phyloP scores from a whole-genome alignment of 2,888 invertebrate genomes.

The Salticus scenicus region DNA sequence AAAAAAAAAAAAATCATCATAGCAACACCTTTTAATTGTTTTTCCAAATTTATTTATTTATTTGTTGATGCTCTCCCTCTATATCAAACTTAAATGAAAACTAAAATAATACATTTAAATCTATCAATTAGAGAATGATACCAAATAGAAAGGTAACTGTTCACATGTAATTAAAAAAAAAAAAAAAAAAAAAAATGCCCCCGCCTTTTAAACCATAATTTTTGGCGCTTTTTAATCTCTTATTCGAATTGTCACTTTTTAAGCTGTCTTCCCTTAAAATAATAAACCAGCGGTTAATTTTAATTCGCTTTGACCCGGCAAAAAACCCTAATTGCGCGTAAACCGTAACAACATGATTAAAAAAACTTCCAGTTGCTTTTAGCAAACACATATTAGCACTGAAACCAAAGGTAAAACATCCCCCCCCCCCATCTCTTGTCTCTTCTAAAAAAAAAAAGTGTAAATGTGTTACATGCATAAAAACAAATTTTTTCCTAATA shows the following conservation, averaged over 20 bases:
- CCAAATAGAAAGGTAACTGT: background rate
- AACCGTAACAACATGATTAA: constrained; percentile 41
- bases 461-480: constrained; percentile 23
- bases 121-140: background rate
- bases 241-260: constrained; percentile 15
- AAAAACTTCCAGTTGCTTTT: constrained; percentile 24
- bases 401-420: constrained; percentile 34
- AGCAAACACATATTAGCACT: constrained; percentile 55
- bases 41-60: too few relatives aligned
- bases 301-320: constrained; percentile 43
- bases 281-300: constrained; percentile 44
- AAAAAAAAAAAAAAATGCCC: too few relatives aligned
- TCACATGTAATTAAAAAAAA: background rate
- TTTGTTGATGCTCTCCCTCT: too few relatives aligned
- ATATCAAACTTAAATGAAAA: too few relatives aligned
- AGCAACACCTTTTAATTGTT: too few relatives aligned
- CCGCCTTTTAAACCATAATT: background rate
- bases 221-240: background rate
- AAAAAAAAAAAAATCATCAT: too few relatives aligned
- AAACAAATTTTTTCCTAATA: constrained; percentile 14
- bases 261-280: constrained; percentile 30
- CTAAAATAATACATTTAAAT: background rate
- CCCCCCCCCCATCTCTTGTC: background rate
- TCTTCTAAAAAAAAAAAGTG: constrained; percentile 16
- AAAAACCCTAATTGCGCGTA: constrained; percentile 50